phyloP scores from a whole-genome alignment of 2,797 vertebrate genomes.

The Meda fulgida region DNA sequence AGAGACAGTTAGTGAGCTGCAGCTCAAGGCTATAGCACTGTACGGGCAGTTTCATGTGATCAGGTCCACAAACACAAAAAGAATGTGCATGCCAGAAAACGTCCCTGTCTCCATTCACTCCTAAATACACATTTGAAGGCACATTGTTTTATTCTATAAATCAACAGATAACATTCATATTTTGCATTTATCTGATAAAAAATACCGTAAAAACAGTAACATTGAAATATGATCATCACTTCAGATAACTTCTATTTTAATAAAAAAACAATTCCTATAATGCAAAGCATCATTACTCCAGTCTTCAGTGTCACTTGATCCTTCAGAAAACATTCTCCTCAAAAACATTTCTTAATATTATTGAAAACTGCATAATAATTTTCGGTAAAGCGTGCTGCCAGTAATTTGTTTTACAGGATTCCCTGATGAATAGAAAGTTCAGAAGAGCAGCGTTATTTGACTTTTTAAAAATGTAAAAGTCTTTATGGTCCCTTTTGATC shows the following conservation, averaged over 20 bases:
- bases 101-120: background rate
- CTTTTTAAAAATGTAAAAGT: background rate
- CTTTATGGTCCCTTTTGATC: background rate
- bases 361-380: background rate
- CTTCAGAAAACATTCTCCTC: background rate
- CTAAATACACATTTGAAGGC: background rate
- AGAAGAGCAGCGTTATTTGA: too few relatives aligned
- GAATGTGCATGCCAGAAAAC: background rate
- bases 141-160: background rate
- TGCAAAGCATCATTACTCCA: background rate
- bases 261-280: background rate
- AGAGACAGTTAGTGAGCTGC: constrained; percentile 38
- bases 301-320: background rate
- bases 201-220: background rate
- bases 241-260: background rate
- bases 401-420: background rate
- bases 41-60: background rate
- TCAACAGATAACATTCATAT: background rate
- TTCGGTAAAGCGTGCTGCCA: background rate
- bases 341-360: background rate
- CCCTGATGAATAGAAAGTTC: background rate
- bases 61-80: constrained; percentile 11
- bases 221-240: background rate
- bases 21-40: constrained; percentile 46
- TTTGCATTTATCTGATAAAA: background rate